Percentiles rank a stretch among this genome's conserved stretches.
phyloP scores from a whole-genome alignment of 2,888 invertebrate genomes.

The Julus scanicus region DNA sequence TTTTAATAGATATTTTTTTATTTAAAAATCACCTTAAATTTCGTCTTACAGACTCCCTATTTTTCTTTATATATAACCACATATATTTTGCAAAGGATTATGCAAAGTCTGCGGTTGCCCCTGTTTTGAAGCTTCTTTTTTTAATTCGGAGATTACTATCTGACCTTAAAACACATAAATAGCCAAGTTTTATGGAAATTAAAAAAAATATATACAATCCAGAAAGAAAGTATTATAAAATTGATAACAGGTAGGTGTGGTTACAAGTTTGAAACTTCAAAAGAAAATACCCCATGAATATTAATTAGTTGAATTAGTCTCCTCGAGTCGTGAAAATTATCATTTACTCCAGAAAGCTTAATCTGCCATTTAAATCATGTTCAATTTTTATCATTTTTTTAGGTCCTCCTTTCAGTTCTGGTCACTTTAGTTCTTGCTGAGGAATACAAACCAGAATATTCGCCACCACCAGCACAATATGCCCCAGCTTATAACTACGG shows the following conservation, averaged over 20 bases:
- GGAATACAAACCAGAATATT: conserved; percentile 28
- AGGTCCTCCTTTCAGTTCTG: conserved; percentile 3
- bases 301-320: not conserved
- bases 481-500: conserved; percentile 53
- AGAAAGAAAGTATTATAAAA: conserved; percentile 8
- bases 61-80: not conserved
- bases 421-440: conserved; percentile 38
- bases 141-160: not conserved
- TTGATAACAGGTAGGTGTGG: not conserved
- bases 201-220: not conserved
- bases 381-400: not conserved
- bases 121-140: not conserved
- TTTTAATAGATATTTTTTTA: not conserved
- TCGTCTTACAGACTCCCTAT: not conserved
- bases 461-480: conserved; percentile 29
- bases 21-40: not conserved
- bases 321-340: not conserved
- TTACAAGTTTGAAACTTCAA: not conserved
- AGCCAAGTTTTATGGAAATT: not conserved
- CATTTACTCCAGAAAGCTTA: not conserved
- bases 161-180: conserved; percentile 43
- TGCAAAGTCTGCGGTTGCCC: not conserved
- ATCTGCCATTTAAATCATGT: conserved; percentile 16
- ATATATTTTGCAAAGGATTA: not conserved
- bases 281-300: not conserved